Base-by-base conservation (phyloP, 2,113 vertebrate genomes). In the Perca schrenkii region DNA sequence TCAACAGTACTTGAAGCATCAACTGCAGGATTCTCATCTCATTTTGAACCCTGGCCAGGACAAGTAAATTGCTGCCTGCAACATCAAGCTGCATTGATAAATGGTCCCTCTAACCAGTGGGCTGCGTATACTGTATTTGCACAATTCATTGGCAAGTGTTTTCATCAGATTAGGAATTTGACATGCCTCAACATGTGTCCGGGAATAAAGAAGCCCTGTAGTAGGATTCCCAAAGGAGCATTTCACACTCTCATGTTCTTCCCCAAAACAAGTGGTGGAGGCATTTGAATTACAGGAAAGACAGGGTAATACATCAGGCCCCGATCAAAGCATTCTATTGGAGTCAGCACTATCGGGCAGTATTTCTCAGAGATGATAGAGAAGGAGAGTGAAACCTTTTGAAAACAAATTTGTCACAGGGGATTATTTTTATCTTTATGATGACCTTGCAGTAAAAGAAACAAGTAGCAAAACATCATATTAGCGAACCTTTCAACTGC, bases 361-460 rank as follows among this genome's bases (percentile, higher is more conserved):
- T 84, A 86, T 88, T 92, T 90, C 86, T 88, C 90, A 19, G 74
- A 73, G 84, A 93, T 93, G 91, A 93, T 88, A 87, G 92, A 93
- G 89, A 93, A 94, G 79, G 88, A 91, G 89, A 94, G 87, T 85
- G 88, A 94, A 93, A 90, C 85, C 89, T 91, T 94, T 91, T 86
- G 90, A 94, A 94, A 95, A 95, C 92, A 95, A 92, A 95, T 95
- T 93, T 93, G 90, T 93, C 93, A 93, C 56, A 7, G 80, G 85
- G 93, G 90, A 94, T 94, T 93, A 91, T 95, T 94, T 91, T 93
- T 93, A 93, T 94, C 91, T 93, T 94, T 91, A 91, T 92, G 89
- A 90, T 94, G 94, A 95, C 92, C 93, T 93, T 94, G 93, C 93
- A 94, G 92, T 94, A 90, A 93, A 91, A 85, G 85, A 92, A 93